A percentile compares a stretch with the other conserved stretches of the same genome.
phyloP scores from a whole-genome alignment of 2,888 invertebrate genomes.

The Phaonia tiefii region DNA sequence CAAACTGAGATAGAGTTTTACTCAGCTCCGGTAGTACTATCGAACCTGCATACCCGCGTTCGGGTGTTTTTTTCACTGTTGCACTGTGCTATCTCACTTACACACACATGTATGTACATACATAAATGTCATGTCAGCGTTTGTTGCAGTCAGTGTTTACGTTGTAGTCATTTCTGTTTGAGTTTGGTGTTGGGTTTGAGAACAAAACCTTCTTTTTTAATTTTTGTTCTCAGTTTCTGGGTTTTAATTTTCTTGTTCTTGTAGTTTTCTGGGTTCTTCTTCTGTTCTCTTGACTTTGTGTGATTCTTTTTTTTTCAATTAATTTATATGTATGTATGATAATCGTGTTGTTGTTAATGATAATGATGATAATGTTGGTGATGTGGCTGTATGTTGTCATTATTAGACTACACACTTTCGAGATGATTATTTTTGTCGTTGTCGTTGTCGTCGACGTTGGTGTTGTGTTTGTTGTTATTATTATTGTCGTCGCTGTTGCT shows the following conservation, averaged over 20 bases:
- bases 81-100: too few species aligned
- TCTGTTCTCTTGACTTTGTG: not conserved
- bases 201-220: too few species aligned
- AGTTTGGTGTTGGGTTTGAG: too few species aligned
- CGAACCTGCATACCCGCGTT: too few species aligned
- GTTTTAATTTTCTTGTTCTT: not conserved
- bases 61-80: too few species aligned
- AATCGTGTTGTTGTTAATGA: too few species aligned
- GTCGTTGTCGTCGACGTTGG: slow-evolving; percentile 5
- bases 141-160: too few species aligned
- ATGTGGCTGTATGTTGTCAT: slow-evolving; percentile 14
- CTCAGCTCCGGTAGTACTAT: too few species aligned
- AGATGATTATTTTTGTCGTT: not conserved
- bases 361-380: slow-evolving; percentile 4
- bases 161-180: too few species aligned
- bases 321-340: not conserved
- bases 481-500: not conserved
- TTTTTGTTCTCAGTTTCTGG: not conserved
- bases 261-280: not conserved
- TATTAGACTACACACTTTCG: slow-evolving; percentile 5
- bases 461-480: slow-evolving; percentile 1
- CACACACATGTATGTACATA: too few species aligned
- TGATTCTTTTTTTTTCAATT: not conserved
- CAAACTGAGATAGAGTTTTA: too few species aligned
- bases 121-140: too few species aligned